phyloP scores from a whole-genome alignment of 2,113 vertebrate genomes.

The Triplophysa siluroides region DNA sequence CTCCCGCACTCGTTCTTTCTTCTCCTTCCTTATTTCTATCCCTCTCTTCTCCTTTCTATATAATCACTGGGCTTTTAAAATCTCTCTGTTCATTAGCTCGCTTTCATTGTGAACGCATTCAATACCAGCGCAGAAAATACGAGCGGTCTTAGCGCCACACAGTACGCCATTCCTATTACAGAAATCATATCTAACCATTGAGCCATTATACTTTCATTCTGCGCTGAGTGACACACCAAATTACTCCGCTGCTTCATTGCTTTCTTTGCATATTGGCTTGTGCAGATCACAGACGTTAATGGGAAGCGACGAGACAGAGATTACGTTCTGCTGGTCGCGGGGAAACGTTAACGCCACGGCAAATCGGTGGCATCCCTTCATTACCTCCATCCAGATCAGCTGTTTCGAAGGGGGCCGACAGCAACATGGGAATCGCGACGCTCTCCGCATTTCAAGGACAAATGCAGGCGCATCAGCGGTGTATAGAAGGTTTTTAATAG shows the following conservation, averaged over 20 bases:
- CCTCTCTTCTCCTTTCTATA: constrained; percentile 66
- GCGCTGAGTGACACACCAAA: constrained; percentile 71
- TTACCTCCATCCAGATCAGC: constrained; percentile 64
- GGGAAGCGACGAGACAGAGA: constrained; percentile 73
- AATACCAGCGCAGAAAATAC: constrained; percentile 69
- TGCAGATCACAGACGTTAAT: constrained; percentile 72
- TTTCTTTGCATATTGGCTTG: constrained; percentile 72
- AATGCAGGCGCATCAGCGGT: constrained; percentile 38
- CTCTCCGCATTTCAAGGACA: constrained; percentile 56
- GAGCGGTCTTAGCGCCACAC: constrained; percentile 65
- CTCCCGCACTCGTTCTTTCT: constrained; percentile 20
- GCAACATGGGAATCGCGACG: constrained; percentile 38
- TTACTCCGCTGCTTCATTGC: constrained; percentile 70
- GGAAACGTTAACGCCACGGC: constrained; percentile 64
- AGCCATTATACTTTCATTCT: constrained; percentile 69
- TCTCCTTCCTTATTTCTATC: constrained; percentile 43
- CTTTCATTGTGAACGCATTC: constrained; percentile 69
- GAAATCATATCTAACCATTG: constrained; percentile 72
- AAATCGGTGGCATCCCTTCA: constrained; percentile 64
- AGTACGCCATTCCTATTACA: constrained; percentile 71
- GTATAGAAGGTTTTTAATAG: constrained; percentile 55
- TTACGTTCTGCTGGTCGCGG: constrained; percentile 71
- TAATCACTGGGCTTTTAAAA: constrained; percentile 78
- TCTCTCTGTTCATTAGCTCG: constrained; percentile 72
- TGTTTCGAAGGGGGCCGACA: constrained; percentile 52